These are phyloP conservation scores for Oxycera nigricornis DNA, from an alignment of 2,888 invertebrate genomes.

Conservation along the genomic window DNA sequence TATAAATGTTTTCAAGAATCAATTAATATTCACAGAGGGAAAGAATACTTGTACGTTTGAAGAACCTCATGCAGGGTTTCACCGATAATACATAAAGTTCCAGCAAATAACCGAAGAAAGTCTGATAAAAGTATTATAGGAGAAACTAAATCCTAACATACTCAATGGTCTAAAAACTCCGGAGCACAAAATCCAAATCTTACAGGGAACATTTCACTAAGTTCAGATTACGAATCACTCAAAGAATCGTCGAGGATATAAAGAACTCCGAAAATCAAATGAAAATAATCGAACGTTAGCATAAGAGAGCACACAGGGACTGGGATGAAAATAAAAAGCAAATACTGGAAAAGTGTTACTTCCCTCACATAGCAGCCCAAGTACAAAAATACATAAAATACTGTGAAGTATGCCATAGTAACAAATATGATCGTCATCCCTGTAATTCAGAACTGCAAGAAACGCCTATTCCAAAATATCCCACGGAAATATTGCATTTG, in stretches of 20 bases:
- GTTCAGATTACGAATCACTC: background rate
- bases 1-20: constrained; percentile 8
- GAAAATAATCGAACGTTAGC: background rate
- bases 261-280: background rate
- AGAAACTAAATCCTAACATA: background rate
- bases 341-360: background rate
- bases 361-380: background rate
- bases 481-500: background rate
- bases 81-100: background rate
- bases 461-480: background rate
- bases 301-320: background rate
- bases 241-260: background rate
- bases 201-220: background rate
- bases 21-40: background rate
- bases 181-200: background rate
- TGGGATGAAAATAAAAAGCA: background rate
- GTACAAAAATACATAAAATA: background rate
- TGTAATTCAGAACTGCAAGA: background rate
- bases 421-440: background rate
- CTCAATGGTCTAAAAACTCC: constrained; percentile 9
- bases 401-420: background rate
- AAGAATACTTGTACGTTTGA: background rate
- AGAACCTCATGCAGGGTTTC: background rate
- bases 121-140: background rate
- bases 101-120: background rate